Conservation (phyloP, 2,113 vertebrate species). For the Chascanopsetta lugubris region DNA sequence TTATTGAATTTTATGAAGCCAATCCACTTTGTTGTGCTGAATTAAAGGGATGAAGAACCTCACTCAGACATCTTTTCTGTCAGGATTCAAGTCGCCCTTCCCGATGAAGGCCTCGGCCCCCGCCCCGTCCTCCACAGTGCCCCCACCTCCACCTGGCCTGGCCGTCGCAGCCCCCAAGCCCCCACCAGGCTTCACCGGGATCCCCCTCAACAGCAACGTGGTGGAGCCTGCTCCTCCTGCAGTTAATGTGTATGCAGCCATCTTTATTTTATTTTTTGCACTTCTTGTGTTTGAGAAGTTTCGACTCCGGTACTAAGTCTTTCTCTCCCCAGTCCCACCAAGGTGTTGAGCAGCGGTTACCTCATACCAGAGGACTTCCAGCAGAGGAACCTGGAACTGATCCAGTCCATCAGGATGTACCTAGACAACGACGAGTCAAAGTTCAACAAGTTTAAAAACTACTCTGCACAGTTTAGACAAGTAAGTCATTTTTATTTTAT, state of each 20-base stretch:
- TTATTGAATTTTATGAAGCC: too few relatives aligned
- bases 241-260: constrained; percentile 83
- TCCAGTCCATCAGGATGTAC: constrained; percentile 91
- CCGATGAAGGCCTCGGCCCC: constrained; percentile 81
- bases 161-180: constrained; percentile 86
- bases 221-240: constrained; percentile 77
- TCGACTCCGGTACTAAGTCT: background rate
- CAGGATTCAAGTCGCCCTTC: constrained; percentile 91
- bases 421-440: constrained; percentile 90
- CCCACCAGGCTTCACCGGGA: constrained; percentile 91
- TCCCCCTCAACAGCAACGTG: constrained; percentile 85
- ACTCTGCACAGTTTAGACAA: constrained; percentile 96
- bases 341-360: constrained; percentile 77
- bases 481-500: constrained; percentile 67
- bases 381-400: constrained; percentile 92
- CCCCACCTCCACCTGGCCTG: constrained; percentile 84
- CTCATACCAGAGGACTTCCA: constrained; percentile 92
- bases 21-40: too few relatives aligned
- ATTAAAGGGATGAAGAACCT: background rate
- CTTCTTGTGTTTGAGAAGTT: background rate
- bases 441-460: constrained; percentile 94
- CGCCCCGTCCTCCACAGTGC: constrained; percentile 31
- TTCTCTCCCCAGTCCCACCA: constrained; percentile 65
- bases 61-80: constrained; percentile 15
- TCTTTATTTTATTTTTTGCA: too few relatives aligned